A percentile compares a stretch with the other conserved stretches of the same genome.
Evolutionary conservation across 1,140 invertebrate genomes (phyloP).

Genomic region (Pogonomyrmex barbatus): DNA sequence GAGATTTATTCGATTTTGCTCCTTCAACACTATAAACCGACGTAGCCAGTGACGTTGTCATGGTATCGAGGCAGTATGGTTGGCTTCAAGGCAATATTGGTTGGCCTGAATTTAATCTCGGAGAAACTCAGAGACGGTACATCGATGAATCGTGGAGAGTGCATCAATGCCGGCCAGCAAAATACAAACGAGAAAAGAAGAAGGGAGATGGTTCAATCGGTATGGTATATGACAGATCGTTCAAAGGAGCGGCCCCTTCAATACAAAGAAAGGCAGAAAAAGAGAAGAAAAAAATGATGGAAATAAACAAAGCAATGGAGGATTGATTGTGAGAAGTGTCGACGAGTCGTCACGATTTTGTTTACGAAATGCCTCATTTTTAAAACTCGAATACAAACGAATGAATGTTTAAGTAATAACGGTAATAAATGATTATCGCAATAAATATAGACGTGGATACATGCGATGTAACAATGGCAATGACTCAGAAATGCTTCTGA

Average conservation of each 20-base stretch:
- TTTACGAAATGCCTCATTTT: constrained; percentile 19
- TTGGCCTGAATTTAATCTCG: neutral
- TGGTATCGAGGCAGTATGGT: neutral
- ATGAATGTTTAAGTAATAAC: neutral
- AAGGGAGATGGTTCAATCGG: neutral
- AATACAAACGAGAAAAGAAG: neutral
- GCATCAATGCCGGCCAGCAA: neutral
- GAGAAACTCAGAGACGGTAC: neutral
- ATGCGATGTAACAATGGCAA: neutral
- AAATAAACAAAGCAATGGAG: constrained; percentile 13
- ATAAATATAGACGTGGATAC: constrained; percentile 6
- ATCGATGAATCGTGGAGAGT: neutral
- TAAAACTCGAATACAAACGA: neutral
- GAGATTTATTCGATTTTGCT: neutral
- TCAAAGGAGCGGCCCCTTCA: neutral
- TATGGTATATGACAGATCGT: neutral
- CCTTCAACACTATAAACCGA: neutral
- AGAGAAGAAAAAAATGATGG: constrained; percentile 2
- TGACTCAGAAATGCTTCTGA: constrained; percentile 28
- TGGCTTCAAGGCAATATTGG: neutral
- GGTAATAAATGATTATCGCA: neutral
- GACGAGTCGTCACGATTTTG: constrained; percentile 9
- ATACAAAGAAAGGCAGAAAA: neutral
- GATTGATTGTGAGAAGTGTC: constrained; percentile 3
- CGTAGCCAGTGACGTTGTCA: neutral